Conservation (phyloP, 2,113 vertebrate genomes). For the Onychostruthus taczanowskii region DNA sequence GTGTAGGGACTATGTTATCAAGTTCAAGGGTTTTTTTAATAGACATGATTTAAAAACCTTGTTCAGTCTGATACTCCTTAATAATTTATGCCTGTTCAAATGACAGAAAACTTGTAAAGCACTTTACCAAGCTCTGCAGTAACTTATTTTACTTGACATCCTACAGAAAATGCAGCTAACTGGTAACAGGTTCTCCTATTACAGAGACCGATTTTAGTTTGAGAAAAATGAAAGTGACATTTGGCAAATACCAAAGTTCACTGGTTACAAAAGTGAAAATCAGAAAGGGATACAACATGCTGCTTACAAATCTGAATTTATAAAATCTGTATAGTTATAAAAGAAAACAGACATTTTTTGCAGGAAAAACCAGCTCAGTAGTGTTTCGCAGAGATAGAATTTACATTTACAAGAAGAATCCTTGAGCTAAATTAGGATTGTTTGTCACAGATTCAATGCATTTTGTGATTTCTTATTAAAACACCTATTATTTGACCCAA, state of each 20-base stretch:
- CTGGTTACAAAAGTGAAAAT: not conserved
- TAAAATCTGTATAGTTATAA: not conserved
- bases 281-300: not conserved
- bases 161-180: not conserved
- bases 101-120: not conserved
- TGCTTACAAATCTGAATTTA: not conserved
- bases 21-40: not conserved
- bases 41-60: not conserved
- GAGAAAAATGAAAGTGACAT: not conserved
- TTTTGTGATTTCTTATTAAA: not conserved
- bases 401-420: not conserved
- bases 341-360: not conserved
- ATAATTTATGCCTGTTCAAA: not conserved
- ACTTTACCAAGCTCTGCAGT: not conserved
- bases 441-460: accelerated
- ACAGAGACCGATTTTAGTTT: not conserved
- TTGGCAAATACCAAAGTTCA: not conserved
- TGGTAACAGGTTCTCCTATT: not conserved
- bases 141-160: not conserved
- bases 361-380: not conserved
- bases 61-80: not conserved
- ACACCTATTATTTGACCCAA: not conserved
- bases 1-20: not conserved
- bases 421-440: not conserved
- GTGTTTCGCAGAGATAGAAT: not conserved